These are phyloP conservation scores for Cydia amplana DNA, from an alignment of 1,140 invertebrate species.

Conservation along the genomic window DNA sequence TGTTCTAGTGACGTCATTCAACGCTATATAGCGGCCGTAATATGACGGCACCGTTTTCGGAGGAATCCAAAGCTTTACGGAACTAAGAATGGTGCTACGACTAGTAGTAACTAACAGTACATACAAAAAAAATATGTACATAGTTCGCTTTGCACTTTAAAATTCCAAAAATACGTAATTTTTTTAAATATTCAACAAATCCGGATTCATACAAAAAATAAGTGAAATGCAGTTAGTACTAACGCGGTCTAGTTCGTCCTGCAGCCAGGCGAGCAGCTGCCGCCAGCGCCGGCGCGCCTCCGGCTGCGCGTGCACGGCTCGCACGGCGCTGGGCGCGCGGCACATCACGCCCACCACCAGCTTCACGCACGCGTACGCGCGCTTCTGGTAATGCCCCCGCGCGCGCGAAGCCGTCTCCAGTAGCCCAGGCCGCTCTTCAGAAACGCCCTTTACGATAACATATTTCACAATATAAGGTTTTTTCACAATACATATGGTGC, in stretches of 20 bases:
- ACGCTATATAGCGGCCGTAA: too few relatives aligned
- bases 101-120: too few relatives aligned
- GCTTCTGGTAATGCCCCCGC: constrained; percentile 97
- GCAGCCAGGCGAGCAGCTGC: constrained; percentile 94
- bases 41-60: too few relatives aligned
- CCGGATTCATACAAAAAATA: too few relatives aligned
- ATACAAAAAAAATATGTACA: too few relatives aligned
- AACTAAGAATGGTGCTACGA: too few relatives aligned
- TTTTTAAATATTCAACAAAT: too few relatives aligned
- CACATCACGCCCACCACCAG: constrained; percentile 94
- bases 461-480: background rate
- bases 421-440: constrained; percentile 94
- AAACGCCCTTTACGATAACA: constrained; percentile 81
- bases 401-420: constrained; percentile 95
- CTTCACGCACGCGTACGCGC: constrained; percentile 98
- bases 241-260: constrained; percentile 94
- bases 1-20: too few relatives aligned
- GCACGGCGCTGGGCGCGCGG: constrained; percentile 87
- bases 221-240: constrained; percentile 40
- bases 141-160: too few relatives aligned
- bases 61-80: too few relatives aligned
- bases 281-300: constrained; percentile 93
- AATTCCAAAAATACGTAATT: too few relatives aligned
- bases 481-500: too few relatives aligned
- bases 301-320: constrained; percentile 87